Percentiles rank a stretch among this genome's conserved stretches.
phyloP scores from a whole-genome alignment of 1,140 invertebrate species.

The Conus ventricosus region DNA sequence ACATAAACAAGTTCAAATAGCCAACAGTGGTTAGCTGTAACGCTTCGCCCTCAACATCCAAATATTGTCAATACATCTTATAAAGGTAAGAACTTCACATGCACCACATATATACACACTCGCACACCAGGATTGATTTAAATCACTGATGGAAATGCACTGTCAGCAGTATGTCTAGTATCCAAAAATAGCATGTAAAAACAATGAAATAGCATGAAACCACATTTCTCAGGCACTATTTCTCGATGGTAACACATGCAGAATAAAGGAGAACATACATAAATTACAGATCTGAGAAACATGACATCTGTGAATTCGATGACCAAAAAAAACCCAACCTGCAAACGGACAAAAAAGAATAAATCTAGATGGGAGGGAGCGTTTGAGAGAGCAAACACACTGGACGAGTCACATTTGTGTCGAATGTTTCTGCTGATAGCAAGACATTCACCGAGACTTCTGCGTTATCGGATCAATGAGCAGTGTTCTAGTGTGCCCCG shows the following conservation, averaged over 20 bases:
- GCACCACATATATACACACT: neutral
- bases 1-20: neutral
- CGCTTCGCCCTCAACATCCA: neutral
- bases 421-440: neutral
- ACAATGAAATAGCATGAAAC: neutral
- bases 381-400: neutral
- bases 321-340: neutral
- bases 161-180: neutral
- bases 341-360: neutral
- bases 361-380: neutral
- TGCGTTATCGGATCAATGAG: neutral
- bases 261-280: neutral
- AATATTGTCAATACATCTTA: neutral
- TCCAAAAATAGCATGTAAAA: neutral
- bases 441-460: neutral
- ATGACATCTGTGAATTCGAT: neutral
- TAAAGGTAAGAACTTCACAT: neutral
- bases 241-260: neutral
- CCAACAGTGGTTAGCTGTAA: neutral
- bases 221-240: neutral
- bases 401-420: neutral
- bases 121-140: conserved; percentile 2
- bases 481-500: neutral
- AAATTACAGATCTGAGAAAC: neutral
- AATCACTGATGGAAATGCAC: neutral